phyloP scores from a whole-genome alignment of 2,797 vertebrate species.

The Xiphorhynchus erythropygius region DNA sequence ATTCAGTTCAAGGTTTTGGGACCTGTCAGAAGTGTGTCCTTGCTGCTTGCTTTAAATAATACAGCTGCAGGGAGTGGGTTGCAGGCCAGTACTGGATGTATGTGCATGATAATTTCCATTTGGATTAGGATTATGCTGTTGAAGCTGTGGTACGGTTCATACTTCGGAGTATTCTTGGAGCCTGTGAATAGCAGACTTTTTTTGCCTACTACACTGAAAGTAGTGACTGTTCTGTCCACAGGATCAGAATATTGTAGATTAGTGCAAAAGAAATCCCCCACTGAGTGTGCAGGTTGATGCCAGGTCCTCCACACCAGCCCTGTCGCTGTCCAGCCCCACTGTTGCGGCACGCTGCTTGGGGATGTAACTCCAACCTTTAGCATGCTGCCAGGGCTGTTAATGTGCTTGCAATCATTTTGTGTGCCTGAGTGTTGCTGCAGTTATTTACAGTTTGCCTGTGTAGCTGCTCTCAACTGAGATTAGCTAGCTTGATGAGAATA shows the following conservation, averaged over 20 bases:
- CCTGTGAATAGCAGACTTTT: not conserved
- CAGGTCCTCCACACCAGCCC: not conserved
- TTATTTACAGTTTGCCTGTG: not conserved
- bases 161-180: not conserved
- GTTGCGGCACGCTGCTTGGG: not conserved
- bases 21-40: not conserved
- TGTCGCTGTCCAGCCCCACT: not conserved
- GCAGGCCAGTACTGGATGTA: not conserved
- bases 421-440: not conserved
- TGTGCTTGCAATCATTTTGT: not conserved
- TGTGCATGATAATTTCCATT: rapidly evolving
- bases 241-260: not conserved
- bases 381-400: not conserved
- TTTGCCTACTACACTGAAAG: not conserved
- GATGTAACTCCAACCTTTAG: not conserved
- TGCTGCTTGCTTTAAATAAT: not conserved
- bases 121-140: not conserved
- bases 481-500: not conserved
- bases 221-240: not conserved
- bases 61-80: not conserved
- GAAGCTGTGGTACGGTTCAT: not conserved
- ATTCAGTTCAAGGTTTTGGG: not conserved
- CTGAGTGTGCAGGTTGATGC: not conserved
- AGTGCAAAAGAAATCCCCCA: not conserved
- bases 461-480: not conserved